Evolutionary conservation across 2,888 invertebrate genomes (phyloP).

Genomic region (Rhagium mordax): DNA sequence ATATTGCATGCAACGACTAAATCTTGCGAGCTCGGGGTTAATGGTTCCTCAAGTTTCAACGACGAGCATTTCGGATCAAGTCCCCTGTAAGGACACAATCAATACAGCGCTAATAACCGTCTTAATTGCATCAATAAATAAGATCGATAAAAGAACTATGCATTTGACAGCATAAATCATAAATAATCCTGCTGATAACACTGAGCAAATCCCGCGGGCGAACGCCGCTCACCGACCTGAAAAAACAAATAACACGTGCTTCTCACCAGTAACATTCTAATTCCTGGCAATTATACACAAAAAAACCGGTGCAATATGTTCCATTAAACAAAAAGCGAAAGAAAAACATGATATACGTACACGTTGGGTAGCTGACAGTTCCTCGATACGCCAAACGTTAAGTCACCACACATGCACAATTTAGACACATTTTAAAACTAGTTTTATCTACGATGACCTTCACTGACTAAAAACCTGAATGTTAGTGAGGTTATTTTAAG

Average conservation of each 20-base stretch:
- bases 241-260: neutral
- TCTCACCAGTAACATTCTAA: neutral
- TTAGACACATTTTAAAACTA: constrained; percentile 41
- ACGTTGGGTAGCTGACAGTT: constrained; percentile 1
- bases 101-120: neutral
- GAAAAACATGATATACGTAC: constrained; percentile 24
- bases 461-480: constrained; percentile 41
- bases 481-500: constrained; percentile 44
- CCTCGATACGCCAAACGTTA: constrained; percentile 13
- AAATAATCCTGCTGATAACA: neutral
- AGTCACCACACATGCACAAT: constrained; percentile 38
- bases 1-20: too few relatives aligned
- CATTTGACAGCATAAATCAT: neutral
- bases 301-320: neutral
- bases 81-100: neutral
- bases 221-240: too few relatives aligned
- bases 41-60: neutral
- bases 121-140: neutral
- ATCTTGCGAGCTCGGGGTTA: neutral
- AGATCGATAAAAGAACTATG: neutral
- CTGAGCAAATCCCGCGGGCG: neutral
- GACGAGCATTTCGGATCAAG: neutral
- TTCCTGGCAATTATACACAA: neutral
- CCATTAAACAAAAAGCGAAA: neutral
- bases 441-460: constrained; percentile 42